These are phyloP conservation scores for Boloria selene DNA, from an alignment of 2,888 invertebrate species.

Conservation along the genomic window DNA sequence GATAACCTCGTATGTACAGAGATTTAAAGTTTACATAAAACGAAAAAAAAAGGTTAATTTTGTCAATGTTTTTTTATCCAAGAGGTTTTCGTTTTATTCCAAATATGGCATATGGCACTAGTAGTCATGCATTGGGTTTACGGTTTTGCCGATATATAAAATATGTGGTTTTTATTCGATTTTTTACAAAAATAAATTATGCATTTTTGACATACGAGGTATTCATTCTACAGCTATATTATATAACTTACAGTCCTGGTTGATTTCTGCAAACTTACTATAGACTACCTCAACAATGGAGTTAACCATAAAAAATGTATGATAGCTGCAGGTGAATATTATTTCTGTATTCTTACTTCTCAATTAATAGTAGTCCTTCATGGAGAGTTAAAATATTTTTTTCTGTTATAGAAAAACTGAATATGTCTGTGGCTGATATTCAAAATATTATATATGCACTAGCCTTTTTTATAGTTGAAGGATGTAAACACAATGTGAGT, in stretches of 20 bases:
- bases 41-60: too few species aligned
- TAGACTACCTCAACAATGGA: slow-evolving; percentile 86
- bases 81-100: too few species aligned
- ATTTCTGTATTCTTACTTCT: slow-evolving; percentile 1
- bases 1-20: too few species aligned
- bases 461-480: slow-evolving; percentile 87
- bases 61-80: too few species aligned
- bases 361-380: neutral
- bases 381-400: slow-evolving; percentile 30
- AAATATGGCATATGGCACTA: too few species aligned
- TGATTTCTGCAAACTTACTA: slow-evolving; percentile 86
- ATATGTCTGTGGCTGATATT: slow-evolving; percentile 77
- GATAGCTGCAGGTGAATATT: slow-evolving; percentile 82
- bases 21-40: too few species aligned
- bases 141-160: too few species aligned
- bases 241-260: neutral
- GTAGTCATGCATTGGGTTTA: too few species aligned
- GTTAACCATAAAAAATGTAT: slow-evolving; percentile 83
- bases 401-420: slow-evolving; percentile 80
- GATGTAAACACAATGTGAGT: slow-evolving; percentile 86
- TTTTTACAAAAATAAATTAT: too few species aligned
- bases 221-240: too few species aligned
- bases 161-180: too few species aligned
- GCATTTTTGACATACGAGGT: too few species aligned
- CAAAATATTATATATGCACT: slow-evolving; percentile 87